Conservation (phyloP, 2,113 vertebrate species). For the Caretta caretta region DNA sequence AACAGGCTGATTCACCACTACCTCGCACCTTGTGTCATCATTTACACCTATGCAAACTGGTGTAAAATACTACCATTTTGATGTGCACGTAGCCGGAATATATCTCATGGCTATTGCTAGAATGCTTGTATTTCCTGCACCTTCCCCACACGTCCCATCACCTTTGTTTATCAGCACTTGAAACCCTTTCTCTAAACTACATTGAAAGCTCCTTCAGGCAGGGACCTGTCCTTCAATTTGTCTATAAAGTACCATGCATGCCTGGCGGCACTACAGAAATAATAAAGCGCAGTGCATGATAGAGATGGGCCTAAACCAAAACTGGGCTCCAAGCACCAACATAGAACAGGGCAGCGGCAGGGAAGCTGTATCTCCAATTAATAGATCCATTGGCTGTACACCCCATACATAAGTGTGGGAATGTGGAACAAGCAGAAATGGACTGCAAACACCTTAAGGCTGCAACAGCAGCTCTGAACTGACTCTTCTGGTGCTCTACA, state of each 20-base stretch:
- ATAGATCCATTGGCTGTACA: background rate
- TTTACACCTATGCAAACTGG: background rate
- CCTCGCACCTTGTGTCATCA: background rate
- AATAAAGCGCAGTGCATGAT: background rate
- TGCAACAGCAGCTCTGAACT: background rate
- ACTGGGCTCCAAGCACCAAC: background rate
- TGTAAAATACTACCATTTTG: background rate
- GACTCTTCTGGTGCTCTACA: background rate
- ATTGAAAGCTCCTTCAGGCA: background rate
- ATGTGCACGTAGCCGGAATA: background rate
- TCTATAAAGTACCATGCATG: background rate
- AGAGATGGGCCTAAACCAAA: background rate
- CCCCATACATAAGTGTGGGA: background rate
- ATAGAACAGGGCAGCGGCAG: background rate
- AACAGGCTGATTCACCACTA: background rate
- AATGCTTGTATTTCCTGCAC: background rate
- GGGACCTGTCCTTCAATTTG: background rate
- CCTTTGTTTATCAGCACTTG: background rate
- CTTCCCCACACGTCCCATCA: background rate
- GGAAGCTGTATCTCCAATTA: accelerated
- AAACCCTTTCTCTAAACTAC: background rate
- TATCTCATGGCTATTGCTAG: background rate
- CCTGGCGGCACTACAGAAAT: background rate
- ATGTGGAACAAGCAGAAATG: background rate
- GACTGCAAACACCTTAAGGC: background rate